phyloP scores from a whole-genome alignment of 1,140 invertebrate genomes.

The Apis laboriosa region DNA sequence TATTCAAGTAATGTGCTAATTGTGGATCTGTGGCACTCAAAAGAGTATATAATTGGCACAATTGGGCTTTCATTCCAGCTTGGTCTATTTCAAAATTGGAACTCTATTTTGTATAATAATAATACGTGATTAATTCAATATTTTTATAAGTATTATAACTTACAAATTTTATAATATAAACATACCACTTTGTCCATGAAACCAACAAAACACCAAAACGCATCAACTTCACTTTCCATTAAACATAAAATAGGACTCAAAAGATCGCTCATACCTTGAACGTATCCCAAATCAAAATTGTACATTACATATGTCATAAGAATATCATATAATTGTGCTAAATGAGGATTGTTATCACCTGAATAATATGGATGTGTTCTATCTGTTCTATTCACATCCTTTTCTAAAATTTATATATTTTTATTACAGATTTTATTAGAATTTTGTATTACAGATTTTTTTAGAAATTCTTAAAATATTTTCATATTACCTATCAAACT shows the following conservation, averaged over 20 bases:
- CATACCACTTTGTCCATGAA: slow-evolving; percentile 97
- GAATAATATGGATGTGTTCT: slow-evolving; percentile 94
- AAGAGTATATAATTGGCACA: slow-evolving; percentile 91
- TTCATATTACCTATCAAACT: slow-evolving; percentile 89
- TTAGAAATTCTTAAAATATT: slow-evolving; percentile 20
- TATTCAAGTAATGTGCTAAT: slow-evolving; percentile 92
- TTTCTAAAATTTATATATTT: slow-evolving; percentile 85
- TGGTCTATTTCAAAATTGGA: slow-evolving; percentile 99
- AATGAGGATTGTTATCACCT: slow-evolving; percentile 95
- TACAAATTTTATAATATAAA: slow-evolving; percentile 53
- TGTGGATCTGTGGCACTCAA: slow-evolving; percentile 91
- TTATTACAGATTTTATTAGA: not conserved
- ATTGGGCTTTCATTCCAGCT: slow-evolving; percentile 96
- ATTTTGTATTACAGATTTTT: not conserved
- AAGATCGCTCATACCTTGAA: slow-evolving; percentile 98
- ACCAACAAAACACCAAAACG: slow-evolving; percentile 99
- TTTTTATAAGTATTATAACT: not conserved
- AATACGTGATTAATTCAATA: not conserved
- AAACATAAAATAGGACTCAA: slow-evolving; percentile 95
- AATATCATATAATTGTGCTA: slow-evolving; percentile 93
- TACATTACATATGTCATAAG: slow-evolving; percentile 99
- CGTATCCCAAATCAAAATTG: slow-evolving; percentile 98
- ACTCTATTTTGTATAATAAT: slow-evolving; percentile 81
- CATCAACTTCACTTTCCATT: slow-evolving; percentile 95
- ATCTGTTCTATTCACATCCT: slow-evolving; percentile 98